phyloP scores from a whole-genome alignment of 1,140 invertebrate species.

The Harpegnathos saltator region DNA sequence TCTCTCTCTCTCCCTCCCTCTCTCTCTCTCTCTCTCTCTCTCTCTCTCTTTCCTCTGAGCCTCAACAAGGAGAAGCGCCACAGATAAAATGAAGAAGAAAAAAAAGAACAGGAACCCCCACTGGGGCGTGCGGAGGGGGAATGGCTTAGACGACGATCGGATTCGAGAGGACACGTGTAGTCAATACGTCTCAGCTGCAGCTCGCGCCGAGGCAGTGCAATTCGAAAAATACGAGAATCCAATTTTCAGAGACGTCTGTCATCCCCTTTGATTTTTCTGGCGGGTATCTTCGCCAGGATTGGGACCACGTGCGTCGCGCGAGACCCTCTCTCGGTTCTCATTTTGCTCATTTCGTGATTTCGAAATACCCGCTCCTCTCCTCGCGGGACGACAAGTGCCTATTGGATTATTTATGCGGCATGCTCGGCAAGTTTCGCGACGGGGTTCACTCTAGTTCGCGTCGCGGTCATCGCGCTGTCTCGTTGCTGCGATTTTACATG shows the following conservation, averaged over 20 bases:
- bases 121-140: slow-evolving; percentile 74
- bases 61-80: slow-evolving; percentile 47
- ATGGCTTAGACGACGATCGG: slow-evolving; percentile 78
- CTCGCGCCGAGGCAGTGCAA: slow-evolving; percentile 43
- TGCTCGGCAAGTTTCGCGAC: slow-evolving; percentile 35
- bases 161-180: slow-evolving; percentile 80
- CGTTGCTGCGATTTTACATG: slow-evolving; percentile 14
- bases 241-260: slow-evolving; percentile 67
- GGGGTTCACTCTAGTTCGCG: slow-evolving; percentile 33
- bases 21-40: slow-evolving; percentile 14
- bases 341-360: slow-evolving; percentile 49
- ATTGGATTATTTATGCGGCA: slow-evolving; percentile 45
- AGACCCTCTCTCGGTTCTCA: slow-evolving; percentile 21
- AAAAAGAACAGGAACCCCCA: slow-evolving; percentile 35
- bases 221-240: slow-evolving; percentile 69
- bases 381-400: slow-evolving; percentile 31
- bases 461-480: neutral
- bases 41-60: neutral
- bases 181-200: slow-evolving; percentile 79
- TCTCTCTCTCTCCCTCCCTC: slow-evolving; percentile 19
- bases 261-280: slow-evolving; percentile 53
- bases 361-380: slow-evolving; percentile 57
- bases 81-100: slow-evolving; percentile 63
- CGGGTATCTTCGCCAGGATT: slow-evolving; percentile 67
- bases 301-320: slow-evolving; percentile 70